These are phyloP conservation scores for Rhinolophus ferrumequinum DNA, from an alignment of 2,113 vertebrate species.

Conservation along the genomic window DNA sequence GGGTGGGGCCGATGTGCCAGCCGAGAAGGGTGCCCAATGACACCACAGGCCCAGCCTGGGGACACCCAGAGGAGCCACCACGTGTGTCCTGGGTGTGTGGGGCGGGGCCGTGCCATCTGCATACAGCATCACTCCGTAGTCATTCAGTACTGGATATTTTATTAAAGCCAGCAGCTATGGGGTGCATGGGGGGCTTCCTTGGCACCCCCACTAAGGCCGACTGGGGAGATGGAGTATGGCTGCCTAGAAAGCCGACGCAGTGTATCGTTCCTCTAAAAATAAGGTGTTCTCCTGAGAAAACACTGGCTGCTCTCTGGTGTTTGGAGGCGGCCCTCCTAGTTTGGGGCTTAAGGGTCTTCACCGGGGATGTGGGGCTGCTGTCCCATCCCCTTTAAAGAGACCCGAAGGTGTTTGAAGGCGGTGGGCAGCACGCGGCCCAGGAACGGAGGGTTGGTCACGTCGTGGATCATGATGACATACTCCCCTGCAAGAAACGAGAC, in stretches of 20 bases:
- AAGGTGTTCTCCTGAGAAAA: neutral
- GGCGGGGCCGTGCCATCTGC: accelerated
- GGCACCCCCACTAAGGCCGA: neutral
- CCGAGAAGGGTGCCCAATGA: accelerated
- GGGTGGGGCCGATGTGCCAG: accelerated
- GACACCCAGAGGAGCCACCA: accelerated
- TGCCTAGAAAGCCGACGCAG: neutral
- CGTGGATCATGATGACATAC: conserved; percentile 74
- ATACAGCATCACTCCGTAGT: accelerated
- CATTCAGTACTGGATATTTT: neutral
- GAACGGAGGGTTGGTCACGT: conserved; percentile 72
- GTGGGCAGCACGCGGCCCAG: conserved; percentile 68
- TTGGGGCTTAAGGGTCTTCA: neutral
- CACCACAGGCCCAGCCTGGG: accelerated
- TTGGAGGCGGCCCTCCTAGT: neutral
- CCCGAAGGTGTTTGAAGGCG: conserved; percentile 69
- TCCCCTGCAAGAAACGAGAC: conserved; percentile 56
- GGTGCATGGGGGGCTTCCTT: neutral
- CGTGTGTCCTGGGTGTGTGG: accelerated
- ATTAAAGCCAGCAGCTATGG: neutral
- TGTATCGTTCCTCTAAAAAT: accelerated
- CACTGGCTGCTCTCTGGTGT: accelerated
- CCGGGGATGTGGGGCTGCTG: accelerated
- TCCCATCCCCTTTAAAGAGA: neutral
- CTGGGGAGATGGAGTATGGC: accelerated